Percentiles rank a stretch among this genome's conserved stretches.
These are phyloP conservation scores for Cyrtorhinus lividipennis DNA, from an alignment of 1,140 invertebrate genomes.

Conservation along the genomic window DNA sequence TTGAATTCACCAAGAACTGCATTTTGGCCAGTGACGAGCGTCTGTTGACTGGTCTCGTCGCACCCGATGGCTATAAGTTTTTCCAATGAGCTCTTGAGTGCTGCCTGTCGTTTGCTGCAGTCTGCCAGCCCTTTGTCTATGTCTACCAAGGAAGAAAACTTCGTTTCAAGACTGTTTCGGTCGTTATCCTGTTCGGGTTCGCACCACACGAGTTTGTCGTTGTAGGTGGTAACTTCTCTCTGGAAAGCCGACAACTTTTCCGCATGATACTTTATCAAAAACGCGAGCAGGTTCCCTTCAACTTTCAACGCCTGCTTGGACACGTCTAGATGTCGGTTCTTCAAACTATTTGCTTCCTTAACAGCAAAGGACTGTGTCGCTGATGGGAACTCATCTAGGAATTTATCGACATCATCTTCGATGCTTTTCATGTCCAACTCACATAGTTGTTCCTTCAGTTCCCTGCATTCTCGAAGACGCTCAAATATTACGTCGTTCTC, in stretches of 20 bases:
- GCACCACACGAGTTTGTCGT: conserved; percentile 88
- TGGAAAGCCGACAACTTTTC: conserved; percentile 70
- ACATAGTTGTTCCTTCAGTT: conserved; percentile 51
- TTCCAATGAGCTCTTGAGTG: conserved; percentile 49
- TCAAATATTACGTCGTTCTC: conserved; percentile 68
- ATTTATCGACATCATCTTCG: conserved; percentile 47
- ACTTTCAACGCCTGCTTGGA: conserved; percentile 62
- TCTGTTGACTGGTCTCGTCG: conserved; percentile 44
- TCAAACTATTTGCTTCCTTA: conserved; percentile 62
- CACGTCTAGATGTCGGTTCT: conserved; percentile 61
- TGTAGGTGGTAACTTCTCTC: conserved; percentile 57
- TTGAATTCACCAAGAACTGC: conserved; percentile 51
- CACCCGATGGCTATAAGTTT: conserved; percentile 51
- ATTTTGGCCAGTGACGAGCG: conserved; percentile 48
- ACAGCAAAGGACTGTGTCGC: conserved; percentile 52
- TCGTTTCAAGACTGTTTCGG: conserved; percentile 83
- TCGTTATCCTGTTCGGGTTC: conserved; percentile 72
- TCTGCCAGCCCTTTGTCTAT: conserved; percentile 55
- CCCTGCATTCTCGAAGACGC: conserved; percentile 55
- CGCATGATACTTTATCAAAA: conserved; percentile 73
- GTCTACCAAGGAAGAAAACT: conserved; percentile 64
- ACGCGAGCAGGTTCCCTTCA: conserved; percentile 57
- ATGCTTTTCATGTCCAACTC: conserved; percentile 47
- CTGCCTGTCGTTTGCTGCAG: conserved; percentile 45
- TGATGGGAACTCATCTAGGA: conserved; percentile 61